Evolutionary conservation across 2,797 vertebrate species (phyloP).

Genomic region (Muscicapa striata): DNA sequence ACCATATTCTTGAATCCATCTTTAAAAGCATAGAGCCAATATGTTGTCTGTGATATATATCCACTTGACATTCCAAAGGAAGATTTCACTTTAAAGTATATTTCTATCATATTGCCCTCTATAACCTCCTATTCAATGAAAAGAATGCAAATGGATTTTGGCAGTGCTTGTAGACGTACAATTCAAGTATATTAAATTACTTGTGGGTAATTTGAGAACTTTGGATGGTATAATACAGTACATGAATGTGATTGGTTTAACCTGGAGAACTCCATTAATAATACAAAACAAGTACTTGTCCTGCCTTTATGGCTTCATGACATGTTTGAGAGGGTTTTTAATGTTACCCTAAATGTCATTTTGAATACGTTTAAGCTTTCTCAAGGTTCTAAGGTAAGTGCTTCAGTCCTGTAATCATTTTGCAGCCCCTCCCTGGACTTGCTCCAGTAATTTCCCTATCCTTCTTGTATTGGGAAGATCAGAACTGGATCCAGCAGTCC

Average conservation of each 20-base stretch:
- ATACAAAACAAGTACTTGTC: constrained; percentile 5
- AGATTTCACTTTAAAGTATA: not conserved
- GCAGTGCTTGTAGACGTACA: not conserved
- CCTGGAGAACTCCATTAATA: constrained; percentile 36
- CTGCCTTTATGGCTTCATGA: constrained; percentile 13
- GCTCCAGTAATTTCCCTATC: not conserved
- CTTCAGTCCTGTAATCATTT: not conserved
- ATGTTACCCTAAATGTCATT: constrained; percentile 23
- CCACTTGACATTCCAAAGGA: constrained; percentile 10
- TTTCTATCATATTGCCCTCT: not conserved
- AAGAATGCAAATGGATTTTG: constrained; percentile 48
- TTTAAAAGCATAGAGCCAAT: not conserved
- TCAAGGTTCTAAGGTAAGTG: not conserved
- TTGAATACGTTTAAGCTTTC: constrained; percentile 2
- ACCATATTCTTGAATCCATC: not conserved
- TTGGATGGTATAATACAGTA: constrained; percentile 24
- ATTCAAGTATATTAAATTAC: constrained; percentile 49
- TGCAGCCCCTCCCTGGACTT: not conserved
- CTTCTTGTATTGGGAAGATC: not conserved
- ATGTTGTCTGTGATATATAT: not conserved
- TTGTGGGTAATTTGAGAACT: constrained; percentile 54
- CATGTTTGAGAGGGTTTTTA: not conserved
- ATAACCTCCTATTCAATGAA: constrained; percentile 5
- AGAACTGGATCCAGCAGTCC: not conserved
- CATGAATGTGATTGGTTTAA: constrained; percentile 67